phyloP scores from a whole-genome alignment of 2,113 vertebrate species.

The sheep (Ovis aries) region DNA sequence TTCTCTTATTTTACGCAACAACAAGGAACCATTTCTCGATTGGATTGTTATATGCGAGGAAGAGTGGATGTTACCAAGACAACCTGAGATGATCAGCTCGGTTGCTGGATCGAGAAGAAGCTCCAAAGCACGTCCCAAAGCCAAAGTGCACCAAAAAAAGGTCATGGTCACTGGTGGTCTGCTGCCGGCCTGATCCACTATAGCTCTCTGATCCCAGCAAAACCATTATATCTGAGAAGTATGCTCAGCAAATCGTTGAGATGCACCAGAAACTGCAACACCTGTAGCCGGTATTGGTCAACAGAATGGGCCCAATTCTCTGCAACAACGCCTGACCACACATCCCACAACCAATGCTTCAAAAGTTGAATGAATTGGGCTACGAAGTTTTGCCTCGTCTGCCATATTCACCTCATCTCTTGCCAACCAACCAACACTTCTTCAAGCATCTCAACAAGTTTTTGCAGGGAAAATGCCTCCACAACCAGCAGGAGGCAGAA shows the following conservation, averaged over 20 bases:
- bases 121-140: not conserved
- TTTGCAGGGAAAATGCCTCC: not conserved
- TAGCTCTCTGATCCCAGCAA: not conserved
- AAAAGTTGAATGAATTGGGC: not conserved
- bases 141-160: not conserved
- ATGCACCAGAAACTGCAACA: not conserved
- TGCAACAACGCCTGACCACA: not conserved
- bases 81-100: not conserved
- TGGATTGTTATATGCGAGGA: not conserved
- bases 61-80: not conserved
- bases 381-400: not conserved
- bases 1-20: not conserved
- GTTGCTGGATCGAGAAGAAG: not conserved
- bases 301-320: not conserved
- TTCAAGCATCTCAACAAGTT: not conserved
- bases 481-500: not conserved
- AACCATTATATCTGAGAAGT: not conserved
- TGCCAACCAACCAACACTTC: not conserved
- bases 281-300: not conserved
- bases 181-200: not conserved
- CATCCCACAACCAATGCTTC: not conserved
- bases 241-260: not conserved
- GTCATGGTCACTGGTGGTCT: not conserved
- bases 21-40: not conserved
- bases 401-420: not conserved